Evolutionary conservation across 2,113 vertebrate genomes (phyloP), one percentile per base, ranked within the genome.

Genomic region (Barnardius zonarius): DNA sequence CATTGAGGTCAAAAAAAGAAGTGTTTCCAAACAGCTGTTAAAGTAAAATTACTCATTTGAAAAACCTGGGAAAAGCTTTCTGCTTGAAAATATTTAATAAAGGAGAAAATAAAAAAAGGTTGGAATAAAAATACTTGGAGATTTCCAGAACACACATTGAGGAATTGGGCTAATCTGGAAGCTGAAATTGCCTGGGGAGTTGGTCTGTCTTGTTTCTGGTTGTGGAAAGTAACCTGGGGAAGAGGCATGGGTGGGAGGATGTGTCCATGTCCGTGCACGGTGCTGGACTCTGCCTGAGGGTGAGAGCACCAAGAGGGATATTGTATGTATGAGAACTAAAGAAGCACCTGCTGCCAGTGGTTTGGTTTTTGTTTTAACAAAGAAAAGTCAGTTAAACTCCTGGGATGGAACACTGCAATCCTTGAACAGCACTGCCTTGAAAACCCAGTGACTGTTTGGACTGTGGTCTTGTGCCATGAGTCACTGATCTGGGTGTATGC

Each of bases 381-480:
- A 88, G 30, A 54, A 59, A 88, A 88, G 46, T 12, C 43, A 64
- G 9, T 62, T 73, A 22, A 90, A 24, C 28, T 84, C 52, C 63
- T 69, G 52, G 57, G 86, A 57, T 84, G 74, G 83, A 77, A 11
- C 54, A 73, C 3, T 30, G 57, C 52, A 82, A 1, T 83, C 90
- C 70, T 93, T 94, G 77, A 96, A 54, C 74, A 76, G 84, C 4
- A 0, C 44, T 86, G 69, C 83, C 96, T 84, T 97, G 91, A 95
- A 96, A 96, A 91, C 84, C 78, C 43, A 82, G 46, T 41, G 62
- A 77, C 67, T 97, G 92, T 97, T 97, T 95, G 97, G 95, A 95
- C 94, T 96, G 90, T 86, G 96, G 95, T 97, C 97, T 96, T 93
- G 92, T 95, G 97, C 95, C 87, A 74, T 97, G 97, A 98, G 93